phyloP scores from a whole-genome alignment of 2,888 invertebrate genomes.

The Bombylius major region DNA sequence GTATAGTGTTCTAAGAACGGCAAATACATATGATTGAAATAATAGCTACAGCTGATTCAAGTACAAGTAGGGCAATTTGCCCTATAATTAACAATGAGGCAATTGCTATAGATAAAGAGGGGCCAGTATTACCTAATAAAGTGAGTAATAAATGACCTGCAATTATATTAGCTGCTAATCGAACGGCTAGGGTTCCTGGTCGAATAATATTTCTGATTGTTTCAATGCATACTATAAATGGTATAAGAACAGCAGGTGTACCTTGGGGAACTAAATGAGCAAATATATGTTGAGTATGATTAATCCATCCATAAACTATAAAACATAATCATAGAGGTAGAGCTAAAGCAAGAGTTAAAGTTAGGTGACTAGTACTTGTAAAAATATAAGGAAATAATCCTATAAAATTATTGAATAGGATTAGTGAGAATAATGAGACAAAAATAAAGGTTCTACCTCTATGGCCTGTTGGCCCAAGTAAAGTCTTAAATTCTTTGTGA shows the following conservation, averaged over 20 bases:
- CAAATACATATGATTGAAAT: constrained; percentile 49
- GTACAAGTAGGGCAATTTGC: constrained; percentile 37
- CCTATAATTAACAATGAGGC: constrained; percentile 25
- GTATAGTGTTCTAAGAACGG: constrained; percentile 51
- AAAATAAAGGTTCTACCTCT: constrained; percentile 44
- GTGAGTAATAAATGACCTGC: constrained; percentile 57
- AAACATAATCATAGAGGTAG: constrained; percentile 51
- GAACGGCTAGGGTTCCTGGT: constrained; percentile 54
- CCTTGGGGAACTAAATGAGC: constrained; percentile 56
- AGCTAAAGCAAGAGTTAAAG: constrained; percentile 44
- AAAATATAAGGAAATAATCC: constrained; percentile 60
- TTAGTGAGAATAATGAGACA: constrained; percentile 44
- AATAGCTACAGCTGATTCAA: constrained; percentile 43
- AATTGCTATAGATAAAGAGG: constrained; percentile 19
- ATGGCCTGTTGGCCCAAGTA: constrained; percentile 37
- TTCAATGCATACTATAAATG: constrained; percentile 65
- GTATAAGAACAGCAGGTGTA: constrained; percentile 49
- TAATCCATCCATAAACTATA: constrained; percentile 52
- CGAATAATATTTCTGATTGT: constrained; percentile 60
- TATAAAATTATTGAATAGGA: constrained; percentile 55
- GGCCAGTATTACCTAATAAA: constrained; percentile 40
- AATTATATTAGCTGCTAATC: constrained; percentile 65
- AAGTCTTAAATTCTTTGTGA: constrained; percentile 46
- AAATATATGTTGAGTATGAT: constrained; percentile 50
- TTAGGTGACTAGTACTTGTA: constrained; percentile 52